Evolutionary conservation across 1,140 invertebrate species (phyloP), one percentile per base, ranked within the genome.

Genomic region (Cepaea nemoralis): DNA sequence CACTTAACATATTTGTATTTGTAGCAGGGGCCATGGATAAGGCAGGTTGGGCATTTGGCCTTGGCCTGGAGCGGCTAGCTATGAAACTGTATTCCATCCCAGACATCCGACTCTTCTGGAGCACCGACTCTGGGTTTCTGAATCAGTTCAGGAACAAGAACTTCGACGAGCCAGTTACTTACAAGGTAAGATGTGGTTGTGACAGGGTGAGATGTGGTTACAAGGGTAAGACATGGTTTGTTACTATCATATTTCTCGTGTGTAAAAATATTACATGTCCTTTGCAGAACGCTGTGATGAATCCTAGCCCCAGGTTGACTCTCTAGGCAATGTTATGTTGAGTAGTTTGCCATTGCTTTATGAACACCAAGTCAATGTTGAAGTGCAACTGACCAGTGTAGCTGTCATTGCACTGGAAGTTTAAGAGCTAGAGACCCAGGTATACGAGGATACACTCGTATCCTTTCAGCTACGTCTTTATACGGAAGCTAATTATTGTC

Each of bases 41-140:
- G 83, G 96, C 99, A 86, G 98, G 98, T 24, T 99, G 98, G 95
- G 99, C 99, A 10, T 99, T 99, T 93, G 99, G 99, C 27, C 89
- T 99, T 1, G 99, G 98, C 2, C 92, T 99, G 67, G 99, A 99
- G 91, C 93, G 99, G 81, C 90, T 99, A 71, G 98, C 98, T 0
- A 99, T 99, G 99, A 95, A 95, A 66, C 91, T 99, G 3, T 99
- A 98, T 89, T 92, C 94, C 86, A 99, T 99, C 85, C 97, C 98
- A 0, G 98, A 99, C 89, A 99, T 99, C 84, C 93, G 98, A 76
- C 91, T 98, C 10, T 99, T 99, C 92, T 99, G 98, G 98, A 93
- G 92, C 79, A 93, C 92, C 31, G 99, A 99, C 89, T 93, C 94
- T 70, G 97, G 98, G 40, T 99, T 99, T 90, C 91, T 98, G 0